These are phyloP conservation scores for Synanthedon myopaeformis DNA, from an alignment of 2,888 invertebrate genomes.

Conservation along the genomic window DNA sequence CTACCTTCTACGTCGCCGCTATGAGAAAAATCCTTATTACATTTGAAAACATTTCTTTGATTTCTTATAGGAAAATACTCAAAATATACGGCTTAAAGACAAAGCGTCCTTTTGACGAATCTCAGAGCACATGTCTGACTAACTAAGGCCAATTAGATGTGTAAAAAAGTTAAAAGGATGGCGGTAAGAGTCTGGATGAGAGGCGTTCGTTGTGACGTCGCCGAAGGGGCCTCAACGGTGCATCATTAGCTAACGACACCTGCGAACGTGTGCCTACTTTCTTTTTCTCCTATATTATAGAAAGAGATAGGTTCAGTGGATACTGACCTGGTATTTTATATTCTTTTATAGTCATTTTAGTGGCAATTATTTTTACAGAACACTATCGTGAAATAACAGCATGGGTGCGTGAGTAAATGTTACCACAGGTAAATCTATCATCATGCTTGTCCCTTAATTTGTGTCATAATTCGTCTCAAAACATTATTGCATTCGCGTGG, in stretches of 20 bases:
- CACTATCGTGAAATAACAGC: no score
- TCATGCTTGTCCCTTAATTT: no score
- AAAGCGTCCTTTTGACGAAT: background rate
- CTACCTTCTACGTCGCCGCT: conserved; percentile 57
- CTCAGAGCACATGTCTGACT: no score
- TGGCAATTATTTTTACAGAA: no score
- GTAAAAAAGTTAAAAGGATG: conserved; percentile 15
- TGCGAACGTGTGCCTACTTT: conserved; percentile 15
- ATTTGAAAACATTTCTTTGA: conserved; percentile 52
- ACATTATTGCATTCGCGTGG: no score
- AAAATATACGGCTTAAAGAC: background rate
- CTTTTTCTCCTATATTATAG: conserved; percentile 15
- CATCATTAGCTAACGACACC: conserved; percentile 44
- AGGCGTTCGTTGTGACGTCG: conserved; percentile 24
- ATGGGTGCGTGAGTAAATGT: no score
- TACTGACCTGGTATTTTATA: no score
- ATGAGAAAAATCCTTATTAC: conserved; percentile 61
- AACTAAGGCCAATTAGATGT: background rate
- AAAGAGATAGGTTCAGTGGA: no score
- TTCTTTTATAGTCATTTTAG: no score
- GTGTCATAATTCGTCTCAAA: no score
- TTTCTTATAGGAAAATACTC: background rate
- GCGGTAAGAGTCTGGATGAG: conserved; percentile 29
- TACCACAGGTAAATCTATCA: no score
- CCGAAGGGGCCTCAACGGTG: conserved; percentile 27